phyloP scores from a whole-genome alignment of 2,888 invertebrate genomes.

The Cephus pygmeus region DNA sequence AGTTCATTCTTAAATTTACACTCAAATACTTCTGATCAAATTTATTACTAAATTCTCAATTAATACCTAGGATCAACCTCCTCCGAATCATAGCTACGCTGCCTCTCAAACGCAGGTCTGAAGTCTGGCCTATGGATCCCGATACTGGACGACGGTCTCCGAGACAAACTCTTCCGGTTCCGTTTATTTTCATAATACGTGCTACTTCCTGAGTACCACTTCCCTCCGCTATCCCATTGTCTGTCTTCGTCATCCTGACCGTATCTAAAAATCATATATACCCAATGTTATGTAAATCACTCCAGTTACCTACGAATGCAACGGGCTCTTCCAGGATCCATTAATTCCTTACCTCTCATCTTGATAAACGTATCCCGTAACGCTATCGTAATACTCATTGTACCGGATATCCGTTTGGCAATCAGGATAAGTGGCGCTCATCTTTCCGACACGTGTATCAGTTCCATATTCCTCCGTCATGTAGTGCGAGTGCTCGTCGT shows the following conservation, averaged over 20 bases:
- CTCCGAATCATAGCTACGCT: slow-evolving; percentile 61
- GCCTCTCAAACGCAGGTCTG: slow-evolving; percentile 55
- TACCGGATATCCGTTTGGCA: slow-evolving; percentile 67
- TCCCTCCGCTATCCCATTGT: slow-evolving; percentile 81
- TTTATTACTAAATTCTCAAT: neutral
- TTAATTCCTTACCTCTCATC: slow-evolving; percentile 62
- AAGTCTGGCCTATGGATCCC: slow-evolving; percentile 58
- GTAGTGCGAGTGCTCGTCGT: slow-evolving; percentile 77
- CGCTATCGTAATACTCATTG: slow-evolving; percentile 76
- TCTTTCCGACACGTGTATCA: slow-evolving; percentile 51
- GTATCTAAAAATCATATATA: slow-evolving; percentile 59
- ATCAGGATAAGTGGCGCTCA: slow-evolving; percentile 61
- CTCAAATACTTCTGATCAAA: neutral
- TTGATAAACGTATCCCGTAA: slow-evolving; percentile 73
- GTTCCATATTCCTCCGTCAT: slow-evolving; percentile 63
- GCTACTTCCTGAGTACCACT: slow-evolving; percentile 53
- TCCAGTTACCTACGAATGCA: neutral
- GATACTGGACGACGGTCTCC: slow-evolving; percentile 61
- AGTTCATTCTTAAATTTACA: neutral
- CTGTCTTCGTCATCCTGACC: slow-evolving; percentile 76
- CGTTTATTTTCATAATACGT: slow-evolving; percentile 59
- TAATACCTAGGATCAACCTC: slow-evolving; percentile 58
- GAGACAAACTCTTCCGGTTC: slow-evolving; percentile 60
- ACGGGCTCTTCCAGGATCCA: neutral
- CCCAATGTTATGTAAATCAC: neutral